Conservation (phyloP, 1,140 invertebrate genomes). For the Venustaconcha ellipsiformis region DNA sequence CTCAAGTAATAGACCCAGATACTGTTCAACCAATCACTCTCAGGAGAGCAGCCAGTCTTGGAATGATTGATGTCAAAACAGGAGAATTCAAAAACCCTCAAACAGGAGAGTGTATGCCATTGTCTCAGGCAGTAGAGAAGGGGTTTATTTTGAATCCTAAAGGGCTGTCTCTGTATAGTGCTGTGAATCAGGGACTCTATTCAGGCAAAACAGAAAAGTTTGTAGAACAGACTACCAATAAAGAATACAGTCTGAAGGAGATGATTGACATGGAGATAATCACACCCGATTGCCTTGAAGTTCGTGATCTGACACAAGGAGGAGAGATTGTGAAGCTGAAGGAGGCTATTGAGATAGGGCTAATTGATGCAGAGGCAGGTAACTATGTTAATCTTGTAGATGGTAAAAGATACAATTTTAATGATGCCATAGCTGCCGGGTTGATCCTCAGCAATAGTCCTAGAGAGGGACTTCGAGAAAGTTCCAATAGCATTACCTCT, state of each 20-base stretch:
- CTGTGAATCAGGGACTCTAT: slow-evolving; percentile 88
- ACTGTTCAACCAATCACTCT: slow-evolving; percentile 60
- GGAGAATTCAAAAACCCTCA: slow-evolving; percentile 85
- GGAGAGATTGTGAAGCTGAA: slow-evolving; percentile 50
- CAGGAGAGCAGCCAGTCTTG: slow-evolving; percentile 56
- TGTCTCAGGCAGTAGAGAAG: slow-evolving; percentile 82
- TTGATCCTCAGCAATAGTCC: slow-evolving; percentile 69
- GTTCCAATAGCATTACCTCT: slow-evolving; percentile 32
- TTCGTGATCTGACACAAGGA: slow-evolving; percentile 57
- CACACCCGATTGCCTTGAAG: slow-evolving; percentile 84
- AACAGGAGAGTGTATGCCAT: slow-evolving; percentile 80
- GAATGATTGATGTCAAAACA: slow-evolving; percentile 78
- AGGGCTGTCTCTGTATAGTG: slow-evolving; percentile 83
- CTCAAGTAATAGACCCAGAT: slow-evolving; percentile 63
- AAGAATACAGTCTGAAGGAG: slow-evolving; percentile 85
- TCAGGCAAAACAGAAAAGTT: slow-evolving; percentile 85
- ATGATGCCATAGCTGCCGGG: slow-evolving; percentile 86
- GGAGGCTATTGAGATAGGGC: slow-evolving; percentile 80
- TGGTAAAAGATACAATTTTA: slow-evolving; percentile 68
- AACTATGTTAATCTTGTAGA: slow-evolving; percentile 72
- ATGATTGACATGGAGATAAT: slow-evolving; percentile 75
- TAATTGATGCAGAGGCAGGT: slow-evolving; percentile 81
- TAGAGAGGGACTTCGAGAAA: slow-evolving; percentile 54
- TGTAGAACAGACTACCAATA: slow-evolving; percentile 78
- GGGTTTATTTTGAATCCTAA: slow-evolving; percentile 61